Evolutionary conservation across 2,797 vertebrate genomes (phyloP).

Genomic region (Gorsachius magnificus): DNA sequence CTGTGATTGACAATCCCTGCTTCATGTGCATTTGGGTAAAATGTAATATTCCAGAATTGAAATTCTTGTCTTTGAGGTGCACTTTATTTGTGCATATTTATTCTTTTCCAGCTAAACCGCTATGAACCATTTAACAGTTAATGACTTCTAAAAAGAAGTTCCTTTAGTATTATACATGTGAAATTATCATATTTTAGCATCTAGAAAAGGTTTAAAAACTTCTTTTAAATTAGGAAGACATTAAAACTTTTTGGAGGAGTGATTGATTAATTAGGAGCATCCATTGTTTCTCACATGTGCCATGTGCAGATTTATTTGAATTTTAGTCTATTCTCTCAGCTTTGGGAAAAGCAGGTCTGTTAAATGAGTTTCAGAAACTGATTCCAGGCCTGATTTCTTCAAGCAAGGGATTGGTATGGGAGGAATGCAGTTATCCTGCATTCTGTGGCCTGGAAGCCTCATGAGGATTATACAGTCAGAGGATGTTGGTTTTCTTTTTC

Average conservation of each 20-base stretch:
- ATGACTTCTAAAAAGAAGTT: not conserved
- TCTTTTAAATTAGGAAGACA: not conserved
- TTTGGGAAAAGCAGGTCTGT: constrained; percentile 57
- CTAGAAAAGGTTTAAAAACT: not conserved
- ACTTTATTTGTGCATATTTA: not conserved
- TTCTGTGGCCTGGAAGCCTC: constrained; percentile 64
- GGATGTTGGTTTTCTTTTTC: not conserved
- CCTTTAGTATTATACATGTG: not conserved
- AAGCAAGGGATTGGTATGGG: constrained; percentile 74
- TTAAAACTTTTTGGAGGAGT: not conserved
- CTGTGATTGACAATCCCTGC: not conserved
- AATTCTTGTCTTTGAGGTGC: not conserved
- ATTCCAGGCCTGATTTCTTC: constrained; percentile 62
- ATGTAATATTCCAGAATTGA: not conserved
- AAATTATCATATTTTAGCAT: constrained; percentile 17
- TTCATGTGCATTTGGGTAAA: not conserved
- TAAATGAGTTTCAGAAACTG: constrained; percentile 57
- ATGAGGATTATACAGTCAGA: constrained; percentile 55
- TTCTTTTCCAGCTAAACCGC: not conserved
- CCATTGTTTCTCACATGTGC: not conserved
- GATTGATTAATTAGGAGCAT: constrained; percentile 20
- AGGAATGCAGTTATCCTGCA: constrained; percentile 76
- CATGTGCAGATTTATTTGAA: constrained; percentile 4
- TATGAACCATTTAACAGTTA: not conserved
- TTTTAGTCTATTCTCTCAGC: constrained; percentile 8